Conservation (phyloP, 2,113 vertebrate genomes). For the Chionis minor region DNA sequence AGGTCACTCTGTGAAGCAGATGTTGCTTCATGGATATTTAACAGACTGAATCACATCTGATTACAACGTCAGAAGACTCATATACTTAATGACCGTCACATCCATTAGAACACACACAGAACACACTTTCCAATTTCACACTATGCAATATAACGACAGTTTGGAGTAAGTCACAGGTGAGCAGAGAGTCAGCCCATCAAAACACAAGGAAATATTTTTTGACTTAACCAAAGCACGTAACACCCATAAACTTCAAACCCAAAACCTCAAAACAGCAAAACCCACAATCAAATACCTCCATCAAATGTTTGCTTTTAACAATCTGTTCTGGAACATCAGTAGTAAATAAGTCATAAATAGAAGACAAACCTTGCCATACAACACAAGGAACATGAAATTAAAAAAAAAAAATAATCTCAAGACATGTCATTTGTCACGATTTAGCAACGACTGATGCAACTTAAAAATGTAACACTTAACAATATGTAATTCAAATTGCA, state of each 20-base stretch:
- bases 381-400: neutral
- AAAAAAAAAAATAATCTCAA: neutral
- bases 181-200: neutral
- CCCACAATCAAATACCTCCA: neutral
- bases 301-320: neutral
- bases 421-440: neutral
- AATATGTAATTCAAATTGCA: slow-evolving; percentile 29
- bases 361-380: neutral
- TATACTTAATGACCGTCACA: slow-evolving; percentile 97
- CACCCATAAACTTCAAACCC: neutral
- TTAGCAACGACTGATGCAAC: neutral
- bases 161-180: slow-evolving; percentile 66
- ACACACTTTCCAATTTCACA: slow-evolving; percentile 92
- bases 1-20: slow-evolving; percentile 96
- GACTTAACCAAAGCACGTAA: neutral
- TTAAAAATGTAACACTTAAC: neutral
- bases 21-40: slow-evolving; percentile 96
- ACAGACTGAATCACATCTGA: slow-evolving; percentile 96
- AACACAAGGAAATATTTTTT: slow-evolving; percentile 24
- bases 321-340: neutral
- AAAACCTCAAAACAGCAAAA: neutral
- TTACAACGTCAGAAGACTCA: slow-evolving; percentile 92
- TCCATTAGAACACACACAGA: slow-evolving; percentile 91
- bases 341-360: neutral
- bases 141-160: slow-evolving; percentile 60